Percentiles rank a stretch among this genome's conserved stretches.
These are phyloP conservation scores for Pimpla rufipes DNA, from an alignment of 2,888 invertebrate species.

Conservation along the genomic window DNA sequence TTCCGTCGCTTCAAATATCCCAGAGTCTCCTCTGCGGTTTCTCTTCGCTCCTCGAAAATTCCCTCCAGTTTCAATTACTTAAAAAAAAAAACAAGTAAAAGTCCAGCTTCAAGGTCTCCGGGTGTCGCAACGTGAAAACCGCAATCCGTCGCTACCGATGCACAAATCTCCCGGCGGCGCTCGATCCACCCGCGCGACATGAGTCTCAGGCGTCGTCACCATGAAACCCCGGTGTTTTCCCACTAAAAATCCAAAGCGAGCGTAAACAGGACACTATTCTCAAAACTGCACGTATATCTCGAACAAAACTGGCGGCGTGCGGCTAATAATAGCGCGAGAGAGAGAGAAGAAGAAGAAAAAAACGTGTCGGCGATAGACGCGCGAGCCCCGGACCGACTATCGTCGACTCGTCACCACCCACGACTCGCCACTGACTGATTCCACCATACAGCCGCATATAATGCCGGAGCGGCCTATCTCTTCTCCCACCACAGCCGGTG, in stretches of 20 bases:
- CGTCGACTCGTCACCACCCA: conserved; percentile 83
- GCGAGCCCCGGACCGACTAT: conserved; percentile 35
- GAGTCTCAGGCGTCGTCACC: conserved; percentile 11
- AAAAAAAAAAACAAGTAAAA: neutral
- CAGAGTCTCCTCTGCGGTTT: neutral
- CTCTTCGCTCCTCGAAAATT: neutral
- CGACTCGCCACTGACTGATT: conserved; percentile 85
- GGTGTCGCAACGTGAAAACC: neutral
- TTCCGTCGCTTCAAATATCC: neutral
- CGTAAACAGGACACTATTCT: conserved; percentile 4
- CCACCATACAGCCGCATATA: conserved; percentile 80
- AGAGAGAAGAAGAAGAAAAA: neutral
- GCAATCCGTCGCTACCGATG: conserved; percentile 12
- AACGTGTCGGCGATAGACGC: neutral
- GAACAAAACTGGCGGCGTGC: neutral
- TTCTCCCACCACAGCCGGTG: conserved; percentile 82
- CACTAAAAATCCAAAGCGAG: neutral
- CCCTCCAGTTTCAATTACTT: neutral
- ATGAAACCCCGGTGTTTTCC: neutral
- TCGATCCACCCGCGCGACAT: conserved; percentile 27
- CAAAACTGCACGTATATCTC: neutral
- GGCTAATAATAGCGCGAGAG: neutral
- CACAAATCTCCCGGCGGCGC: neutral
- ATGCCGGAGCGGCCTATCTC: conserved; percentile 84
- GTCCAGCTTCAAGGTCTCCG: too few species aligned